Base-by-base conservation (phyloP, 2,797 vertebrate species). In the Columba guinea region DNA sequence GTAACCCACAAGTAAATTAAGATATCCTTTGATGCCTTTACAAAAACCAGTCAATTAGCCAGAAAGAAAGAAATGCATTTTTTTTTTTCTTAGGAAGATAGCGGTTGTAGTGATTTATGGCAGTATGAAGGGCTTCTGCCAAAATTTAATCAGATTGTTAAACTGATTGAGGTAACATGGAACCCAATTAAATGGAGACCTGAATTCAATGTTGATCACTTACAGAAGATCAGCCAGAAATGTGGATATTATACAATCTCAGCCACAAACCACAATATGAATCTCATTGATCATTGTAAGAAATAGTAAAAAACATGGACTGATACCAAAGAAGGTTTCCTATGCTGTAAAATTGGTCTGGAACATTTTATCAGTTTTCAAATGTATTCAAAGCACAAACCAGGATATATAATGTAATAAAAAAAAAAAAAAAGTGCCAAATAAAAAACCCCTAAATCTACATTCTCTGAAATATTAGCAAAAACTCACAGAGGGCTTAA, bases 141-240 rank as follows among this genome's bases (percentile, higher is more conserved):
- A 87, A 80, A 90, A 58, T 77, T 85, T 58, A 87, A 87, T 85
- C 87, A 91, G 46, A 64, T 53, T 80, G 60, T 80, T 77, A 82
- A 51, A 51, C 22, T 52, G 53, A 80, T 23, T 53, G 49, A 93
- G 46, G 30, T 26, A 90, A 83, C n/a, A 51, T 13, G 37, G 60
- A 85, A 93, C 30, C 9, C 60, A 79, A 46, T 49, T 79, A 84
- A 87, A 87, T 2, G 6, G 46, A 82, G 70, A 87, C 39, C 44
- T 60, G 56, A 84, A 11, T 64, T 87, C 53, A 58, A 1, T 1
- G 3, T 56, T 69, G 15, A 80, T 55, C 60, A 83, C 51, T 83
- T 83, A 77, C 10, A 89, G 39, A 62, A 87, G 74, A 11, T 49
- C 77, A 84, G 21, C 7, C 62, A 92, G 52, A 93, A 70, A 56